Conservation (phyloP, 2,797 vertebrate species). For the Tokudaia muenninki region DNA sequence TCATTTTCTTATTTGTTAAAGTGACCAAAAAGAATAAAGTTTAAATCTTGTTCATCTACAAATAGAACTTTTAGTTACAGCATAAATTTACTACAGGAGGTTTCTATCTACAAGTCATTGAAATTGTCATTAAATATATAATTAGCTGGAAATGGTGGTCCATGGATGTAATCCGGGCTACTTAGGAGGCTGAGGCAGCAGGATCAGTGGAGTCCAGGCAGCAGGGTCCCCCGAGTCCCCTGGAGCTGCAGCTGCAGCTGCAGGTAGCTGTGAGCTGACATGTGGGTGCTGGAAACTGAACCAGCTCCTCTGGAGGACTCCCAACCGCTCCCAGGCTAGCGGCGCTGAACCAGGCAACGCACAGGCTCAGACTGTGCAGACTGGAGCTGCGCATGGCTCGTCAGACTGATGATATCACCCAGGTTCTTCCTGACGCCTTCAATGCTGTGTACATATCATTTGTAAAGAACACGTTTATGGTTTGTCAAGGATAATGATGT, state of each 20-base stretch:
- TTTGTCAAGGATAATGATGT: background rate
- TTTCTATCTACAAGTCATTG: background rate
- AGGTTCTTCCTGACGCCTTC: background rate
- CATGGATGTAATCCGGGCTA: background rate
- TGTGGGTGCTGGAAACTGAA: background rate
- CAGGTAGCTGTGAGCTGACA: background rate
- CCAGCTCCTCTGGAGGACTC: background rate
- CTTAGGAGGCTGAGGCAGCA: background rate
- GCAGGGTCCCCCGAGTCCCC: background rate
- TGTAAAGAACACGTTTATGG: background rate
- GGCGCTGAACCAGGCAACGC: background rate
- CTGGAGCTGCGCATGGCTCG: background rate
- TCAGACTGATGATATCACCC: background rate
- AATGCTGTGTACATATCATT: rapidly evolving
- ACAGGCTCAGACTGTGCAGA: background rate
- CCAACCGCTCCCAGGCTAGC: background rate
- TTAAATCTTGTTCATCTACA: background rate
- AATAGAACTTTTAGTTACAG: background rate
- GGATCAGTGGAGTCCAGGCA: background rate
- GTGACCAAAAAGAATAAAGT: background rate
- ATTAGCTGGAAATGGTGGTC: background rate
- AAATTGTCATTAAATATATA: background rate
- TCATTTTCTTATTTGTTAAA: background rate
- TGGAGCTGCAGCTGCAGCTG: background rate
- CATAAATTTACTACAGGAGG: background rate